Base-by-base conservation (phyloP, 2,888 invertebrate genomes). In the Atrina japonica region DNA sequence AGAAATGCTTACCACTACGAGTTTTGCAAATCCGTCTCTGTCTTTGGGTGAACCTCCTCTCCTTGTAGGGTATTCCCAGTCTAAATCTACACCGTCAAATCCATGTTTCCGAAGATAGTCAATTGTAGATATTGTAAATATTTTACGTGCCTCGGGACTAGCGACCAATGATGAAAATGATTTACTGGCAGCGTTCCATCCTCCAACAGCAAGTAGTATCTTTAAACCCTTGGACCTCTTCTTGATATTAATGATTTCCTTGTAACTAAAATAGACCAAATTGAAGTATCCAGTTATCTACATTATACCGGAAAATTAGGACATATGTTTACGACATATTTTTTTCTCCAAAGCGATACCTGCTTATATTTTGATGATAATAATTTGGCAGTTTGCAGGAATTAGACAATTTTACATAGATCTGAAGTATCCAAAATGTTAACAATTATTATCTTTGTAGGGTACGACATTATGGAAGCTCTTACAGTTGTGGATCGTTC, bases 11-110 rank as follows among this genome's bases (percentile, higher is more conserved):
- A 88, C 86, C 83, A 82, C 73, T 6, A 83, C 63, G 40, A 86
- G 64, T 5, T 59, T 41, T 3, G 76, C 77, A 50, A 86, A 84
- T 40, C 77, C 77, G 16, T 76, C 58, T 67, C 82, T 86, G 69
- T 88, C 88, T 41, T 77, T 74, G 0, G 81, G 73, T 6, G 81
- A 80, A 23, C 86, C 86, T 18, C 87, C 88, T 50, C 88, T 70
- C n/a, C 76, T 75, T 16, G 81, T 84, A 0, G 88, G 88, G 45
- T 87, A 88, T 69, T 88, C 87, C 88, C 88, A 88, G 65, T 88
- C 87, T 6, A 88, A 77, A 76, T 88, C 88, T 52, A 88, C 75
- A 18, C 88, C 88, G 66, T 88, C 85, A 60, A 88, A 87, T 16
- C 73, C 78, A 56, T 86, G 75, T 27, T 75, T 75, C 5, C 83